These are phyloP conservation scores for Hemistola chrysoprasaria DNA, from an alignment of 2,888 invertebrate genomes.

Conservation along the genomic window DNA sequence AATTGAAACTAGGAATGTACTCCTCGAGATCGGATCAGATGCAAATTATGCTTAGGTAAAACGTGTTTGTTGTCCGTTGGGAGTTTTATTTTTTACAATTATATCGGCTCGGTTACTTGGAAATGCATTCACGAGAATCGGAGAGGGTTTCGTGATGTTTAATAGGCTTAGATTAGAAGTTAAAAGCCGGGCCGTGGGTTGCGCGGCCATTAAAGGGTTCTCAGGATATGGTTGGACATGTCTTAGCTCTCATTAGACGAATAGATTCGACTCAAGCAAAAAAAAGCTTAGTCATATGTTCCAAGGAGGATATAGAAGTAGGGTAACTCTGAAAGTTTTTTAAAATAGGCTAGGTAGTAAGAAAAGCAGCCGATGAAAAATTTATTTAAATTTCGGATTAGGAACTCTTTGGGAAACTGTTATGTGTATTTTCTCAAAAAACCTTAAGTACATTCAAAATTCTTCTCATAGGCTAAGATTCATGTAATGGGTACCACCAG, in stretches of 20 bases:
- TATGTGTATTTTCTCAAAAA: too few species aligned
- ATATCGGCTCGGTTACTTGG: constrained; percentile 78
- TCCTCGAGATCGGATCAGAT: constrained; percentile 40
- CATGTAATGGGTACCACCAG: too few species aligned
- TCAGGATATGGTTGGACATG: constrained; percentile 51
- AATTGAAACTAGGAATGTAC: constrained; percentile 15
- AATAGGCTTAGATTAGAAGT: constrained; percentile 80
- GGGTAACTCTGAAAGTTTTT: too few species aligned
- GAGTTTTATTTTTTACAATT: constrained; percentile 80
- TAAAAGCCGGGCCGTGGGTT: constrained; percentile 68
- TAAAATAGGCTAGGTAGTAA: too few species aligned
- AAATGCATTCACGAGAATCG: constrained; percentile 78
- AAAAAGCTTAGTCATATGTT: constrained; percentile 32
- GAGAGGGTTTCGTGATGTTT: constrained; percentile 73
- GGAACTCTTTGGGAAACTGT: too few species aligned
- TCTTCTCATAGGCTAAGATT: too few species aligned
- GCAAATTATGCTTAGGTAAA: constrained; percentile 80
- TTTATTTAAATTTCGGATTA: too few species aligned
- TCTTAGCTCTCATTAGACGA: constrained; percentile 53
- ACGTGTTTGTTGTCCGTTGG: constrained; percentile 76
- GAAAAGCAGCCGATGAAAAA: too few species aligned
- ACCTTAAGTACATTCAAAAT: too few species aligned
- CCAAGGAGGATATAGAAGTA: too few species aligned
- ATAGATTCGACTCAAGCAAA: constrained; percentile 29
- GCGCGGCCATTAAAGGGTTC: constrained; percentile 63